Conservation (phyloP, 2,888 invertebrate genomes). For the Celastrina argiolus region DNA sequence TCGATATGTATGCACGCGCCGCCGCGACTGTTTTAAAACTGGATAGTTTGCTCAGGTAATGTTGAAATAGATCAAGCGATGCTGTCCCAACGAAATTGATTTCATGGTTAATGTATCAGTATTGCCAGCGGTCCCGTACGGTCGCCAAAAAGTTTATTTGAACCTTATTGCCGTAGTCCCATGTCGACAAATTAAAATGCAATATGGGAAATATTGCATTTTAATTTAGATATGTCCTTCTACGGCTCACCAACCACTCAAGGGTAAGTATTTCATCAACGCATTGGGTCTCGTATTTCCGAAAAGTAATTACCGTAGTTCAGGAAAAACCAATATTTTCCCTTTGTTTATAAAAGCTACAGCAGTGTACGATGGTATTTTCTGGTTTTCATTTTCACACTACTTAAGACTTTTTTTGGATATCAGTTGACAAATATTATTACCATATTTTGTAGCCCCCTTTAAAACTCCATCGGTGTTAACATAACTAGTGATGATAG, state of each 20-base stretch:
- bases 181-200: not conserved
- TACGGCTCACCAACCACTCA: not conserved
- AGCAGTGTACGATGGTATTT: not conserved
- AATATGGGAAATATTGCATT: no score
- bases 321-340: not conserved
- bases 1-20: constrained; percentile 27
- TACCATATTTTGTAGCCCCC: not conserved
- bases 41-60: constrained; percentile 10
- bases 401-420: not conserved
- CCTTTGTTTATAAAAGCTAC: not conserved
- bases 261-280: not conserved
- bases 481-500: not conserved
- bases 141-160: no score
- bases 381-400: not conserved
- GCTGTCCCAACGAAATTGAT: not conserved
- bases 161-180: no score
- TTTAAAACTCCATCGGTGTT: not conserved
- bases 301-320: not conserved
- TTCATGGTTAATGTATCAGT: not conserved
- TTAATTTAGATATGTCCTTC: not conserved
- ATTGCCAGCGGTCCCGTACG: not conserved
- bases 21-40: constrained; percentile 23
- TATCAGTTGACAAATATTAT: not conserved
- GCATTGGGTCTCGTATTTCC: not conserved
- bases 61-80: constrained; percentile 16